Evolutionary conservation across 2,113 vertebrate genomes (phyloP), one percentile per base, ranked within the genome.

Genomic region (Paramisgurnus dabryanus): DNA sequence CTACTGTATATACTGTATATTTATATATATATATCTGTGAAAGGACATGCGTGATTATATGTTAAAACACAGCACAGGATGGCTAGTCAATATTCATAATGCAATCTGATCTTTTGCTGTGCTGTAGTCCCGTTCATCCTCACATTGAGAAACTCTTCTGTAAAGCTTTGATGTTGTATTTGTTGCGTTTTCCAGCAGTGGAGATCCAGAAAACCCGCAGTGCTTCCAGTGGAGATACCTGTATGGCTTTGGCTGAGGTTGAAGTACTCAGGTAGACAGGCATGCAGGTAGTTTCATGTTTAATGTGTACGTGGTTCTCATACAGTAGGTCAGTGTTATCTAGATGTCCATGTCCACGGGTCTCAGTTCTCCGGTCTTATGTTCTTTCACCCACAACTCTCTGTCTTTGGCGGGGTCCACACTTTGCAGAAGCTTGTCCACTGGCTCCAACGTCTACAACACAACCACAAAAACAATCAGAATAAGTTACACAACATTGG

Each of bases 311-410:
- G 12, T 58, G n/a, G 39, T 7, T 58, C 49, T 53, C 49, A 53
- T 12, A 34, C 27, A 34, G 27, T 34, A 53, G 49, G 49, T 80
- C 65, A 64, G 39, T 17, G 22, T 57, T 49, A 12, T 89, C 91
- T 96, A 99, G 85, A 99, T 95, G 92, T 98, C 96, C 96, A 99
- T 95, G 87, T 99, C 95, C 89, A 98, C 95, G 0, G 98, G 98
- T 80, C 97, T 94, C 77, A 98, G 93, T 71, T 96, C 93, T 60
- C 97, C 95, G 0, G 96, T 98, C 89, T 97, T 98, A 87, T 98
- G 95, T 89, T 98, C 97, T 84, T 94, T 95, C 79, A 99, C 97
- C 98, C 97, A 99, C 85, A 98, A 93, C 95, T 99, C 97, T 87
- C 98, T 90, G 95, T 99, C 98, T 94, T 95, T 97, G 91, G 93